phyloP scores from a whole-genome alignment of 1,140 invertebrate genomes.

The Hormaphis cornu region DNA sequence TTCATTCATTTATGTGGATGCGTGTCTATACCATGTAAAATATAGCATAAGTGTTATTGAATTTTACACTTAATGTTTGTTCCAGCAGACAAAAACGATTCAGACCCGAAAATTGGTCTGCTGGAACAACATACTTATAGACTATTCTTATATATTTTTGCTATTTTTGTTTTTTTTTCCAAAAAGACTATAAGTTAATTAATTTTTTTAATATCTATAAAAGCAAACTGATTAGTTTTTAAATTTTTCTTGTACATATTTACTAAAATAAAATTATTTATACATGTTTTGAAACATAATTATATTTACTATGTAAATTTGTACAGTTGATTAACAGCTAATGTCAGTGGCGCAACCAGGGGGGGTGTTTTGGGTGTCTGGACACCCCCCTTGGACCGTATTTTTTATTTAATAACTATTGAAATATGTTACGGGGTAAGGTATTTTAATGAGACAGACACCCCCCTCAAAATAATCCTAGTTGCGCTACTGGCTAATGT shows the following conservation, averaged over 20 bases:
- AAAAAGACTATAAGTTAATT: background rate
- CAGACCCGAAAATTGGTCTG: too few species aligned
- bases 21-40: too few species aligned
- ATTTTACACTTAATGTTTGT: background rate
- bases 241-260: background rate
- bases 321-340: background rate
- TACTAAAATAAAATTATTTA: background rate
- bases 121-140: too few species aligned
- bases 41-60: background rate
- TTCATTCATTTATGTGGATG: too few species aligned
- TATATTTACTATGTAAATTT: background rate
- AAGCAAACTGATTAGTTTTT: background rate
- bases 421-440: too few species aligned
- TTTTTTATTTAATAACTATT: too few species aligned
- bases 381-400: too few species aligned
- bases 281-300: background rate
- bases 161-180: background rate
- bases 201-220: background rate
- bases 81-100: too few species aligned
- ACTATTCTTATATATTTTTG: conserved; percentile 8
- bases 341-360: background rate
- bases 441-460: too few species aligned
- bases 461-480: too few species aligned
- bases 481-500: too few species aligned
- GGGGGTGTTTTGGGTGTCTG: too few species aligned